These are phyloP conservation scores for Enhydra lutris DNA, from an alignment of 2,113 vertebrate genomes.

Conservation along the genomic window DNA sequence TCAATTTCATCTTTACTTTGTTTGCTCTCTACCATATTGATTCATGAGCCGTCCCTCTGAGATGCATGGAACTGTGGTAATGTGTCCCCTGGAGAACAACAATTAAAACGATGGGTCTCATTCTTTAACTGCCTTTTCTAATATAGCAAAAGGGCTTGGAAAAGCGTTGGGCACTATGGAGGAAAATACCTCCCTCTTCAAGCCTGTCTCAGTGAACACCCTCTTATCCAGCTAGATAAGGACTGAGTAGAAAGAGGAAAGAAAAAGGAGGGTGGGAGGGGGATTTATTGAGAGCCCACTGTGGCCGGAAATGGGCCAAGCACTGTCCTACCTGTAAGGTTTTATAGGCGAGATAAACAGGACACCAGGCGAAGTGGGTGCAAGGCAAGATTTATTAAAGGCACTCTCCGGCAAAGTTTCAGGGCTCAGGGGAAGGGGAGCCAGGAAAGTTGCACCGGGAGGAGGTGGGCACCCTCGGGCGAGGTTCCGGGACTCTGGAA, in stretches of 20 bases:
- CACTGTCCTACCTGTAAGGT: background rate
- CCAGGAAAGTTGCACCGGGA: too few species aligned
- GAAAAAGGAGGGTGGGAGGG: background rate
- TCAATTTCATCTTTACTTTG: constrained; percentile 31
- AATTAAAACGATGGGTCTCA: background rate
- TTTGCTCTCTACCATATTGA: background rate
- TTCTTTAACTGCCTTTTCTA: background rate
- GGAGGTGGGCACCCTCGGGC: too few species aligned
- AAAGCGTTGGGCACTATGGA: background rate
- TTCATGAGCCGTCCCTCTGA: background rate
- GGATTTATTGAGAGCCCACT: background rate
- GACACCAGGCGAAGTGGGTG: too few species aligned
- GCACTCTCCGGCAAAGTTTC: too few species aligned
- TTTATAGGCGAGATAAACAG: too few species aligned
- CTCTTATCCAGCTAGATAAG: background rate
- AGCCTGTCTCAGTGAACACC: background rate
- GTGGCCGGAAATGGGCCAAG: too few species aligned
- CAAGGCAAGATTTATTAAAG: too few species aligned
- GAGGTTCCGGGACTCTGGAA: too few species aligned
- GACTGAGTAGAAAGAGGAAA: background rate
- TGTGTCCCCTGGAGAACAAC: background rate
- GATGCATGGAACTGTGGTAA: background rate
- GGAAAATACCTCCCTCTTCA: background rate
- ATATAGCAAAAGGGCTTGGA: background rate
- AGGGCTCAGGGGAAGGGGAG: too few species aligned